Evolutionary conservation across 2,113 vertebrate genomes (phyloP).

Genomic region (Macquaria australasica): DNA sequence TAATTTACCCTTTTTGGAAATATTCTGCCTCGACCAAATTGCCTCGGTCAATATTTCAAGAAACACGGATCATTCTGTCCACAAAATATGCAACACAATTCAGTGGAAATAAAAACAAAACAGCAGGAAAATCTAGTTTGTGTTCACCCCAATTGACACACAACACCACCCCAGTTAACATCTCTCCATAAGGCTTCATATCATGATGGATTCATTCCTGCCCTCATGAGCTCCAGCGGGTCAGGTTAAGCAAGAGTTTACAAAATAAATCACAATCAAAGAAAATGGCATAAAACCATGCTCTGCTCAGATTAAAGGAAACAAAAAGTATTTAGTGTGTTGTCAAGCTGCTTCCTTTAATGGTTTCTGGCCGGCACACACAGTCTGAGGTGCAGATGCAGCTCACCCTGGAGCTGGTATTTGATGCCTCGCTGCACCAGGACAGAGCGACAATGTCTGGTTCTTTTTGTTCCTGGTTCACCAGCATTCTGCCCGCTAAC

Average conservation of each 20-base stretch:
- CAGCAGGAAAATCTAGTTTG: conserved; percentile 5
- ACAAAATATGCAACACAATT: not conserved
- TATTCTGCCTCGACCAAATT: not conserved
- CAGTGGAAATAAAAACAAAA: conserved; percentile 1
- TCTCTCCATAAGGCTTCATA: conserved; percentile 29
- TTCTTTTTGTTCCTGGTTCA: conserved; percentile 67
- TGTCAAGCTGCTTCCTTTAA: conserved; percentile 40
- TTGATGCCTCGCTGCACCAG: conserved; percentile 76
- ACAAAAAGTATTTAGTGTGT: conserved; percentile 23
- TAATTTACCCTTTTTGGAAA: conserved; percentile 1
- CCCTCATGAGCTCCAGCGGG: not conserved
- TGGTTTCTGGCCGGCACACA: conserved; percentile 21
- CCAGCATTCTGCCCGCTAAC: conserved; percentile 68
- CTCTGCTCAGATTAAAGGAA: conserved; percentile 7
- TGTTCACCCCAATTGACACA: conserved; percentile 10
- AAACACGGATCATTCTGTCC: not conserved
- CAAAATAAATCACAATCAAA: conserved; percentile 43
- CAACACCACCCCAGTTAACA: conserved; percentile 12
- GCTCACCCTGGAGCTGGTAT: conserved; percentile 58
- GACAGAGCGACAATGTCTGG: conserved; percentile 77
- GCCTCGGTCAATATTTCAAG: not conserved
- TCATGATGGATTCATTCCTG: conserved; percentile 44
- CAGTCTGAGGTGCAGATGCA: conserved; percentile 58
- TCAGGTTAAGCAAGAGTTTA: conserved; percentile 30
- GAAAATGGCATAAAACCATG: conserved; percentile 19